These are phyloP conservation scores for Pampusana beccarii DNA, from an alignment of 2,113 vertebrate genomes.

Conservation along the genomic window DNA sequence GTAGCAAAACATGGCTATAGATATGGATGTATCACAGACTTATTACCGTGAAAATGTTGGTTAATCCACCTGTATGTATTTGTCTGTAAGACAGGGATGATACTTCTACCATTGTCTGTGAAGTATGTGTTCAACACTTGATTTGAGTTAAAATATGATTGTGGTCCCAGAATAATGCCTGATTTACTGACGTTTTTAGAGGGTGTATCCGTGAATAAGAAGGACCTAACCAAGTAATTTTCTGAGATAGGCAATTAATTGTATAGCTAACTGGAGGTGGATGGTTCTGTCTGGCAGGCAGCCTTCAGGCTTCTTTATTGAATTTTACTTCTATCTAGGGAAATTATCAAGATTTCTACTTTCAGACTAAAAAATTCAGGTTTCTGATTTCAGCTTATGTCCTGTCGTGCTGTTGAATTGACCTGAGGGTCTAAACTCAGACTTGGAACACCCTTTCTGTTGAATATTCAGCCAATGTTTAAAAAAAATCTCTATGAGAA, in stretches of 20 bases:
- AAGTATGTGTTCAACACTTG: background rate
- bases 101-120: background rate
- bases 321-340: background rate
- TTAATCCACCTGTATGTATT: background rate
- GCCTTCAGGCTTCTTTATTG: background rate
- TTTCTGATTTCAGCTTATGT: background rate
- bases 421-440: background rate
- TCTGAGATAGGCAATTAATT: background rate
- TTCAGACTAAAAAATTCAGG: background rate
- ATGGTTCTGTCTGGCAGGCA: background rate
- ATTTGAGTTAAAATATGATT: background rate
- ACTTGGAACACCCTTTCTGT: background rate
- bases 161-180: background rate
- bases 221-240: background rate
- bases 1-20: background rate
- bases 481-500: rapidly evolving
- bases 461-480: background rate
- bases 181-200: background rate
- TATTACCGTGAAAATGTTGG: background rate
- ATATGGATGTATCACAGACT: background rate
- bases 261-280: background rate
- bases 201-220: background rate
- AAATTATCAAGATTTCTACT: background rate
- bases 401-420: background rate
- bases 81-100: background rate